Evolutionary conservation across 1,140 invertebrate genomes (phyloP).

Genomic region (Zaprionus nigranus): DNA sequence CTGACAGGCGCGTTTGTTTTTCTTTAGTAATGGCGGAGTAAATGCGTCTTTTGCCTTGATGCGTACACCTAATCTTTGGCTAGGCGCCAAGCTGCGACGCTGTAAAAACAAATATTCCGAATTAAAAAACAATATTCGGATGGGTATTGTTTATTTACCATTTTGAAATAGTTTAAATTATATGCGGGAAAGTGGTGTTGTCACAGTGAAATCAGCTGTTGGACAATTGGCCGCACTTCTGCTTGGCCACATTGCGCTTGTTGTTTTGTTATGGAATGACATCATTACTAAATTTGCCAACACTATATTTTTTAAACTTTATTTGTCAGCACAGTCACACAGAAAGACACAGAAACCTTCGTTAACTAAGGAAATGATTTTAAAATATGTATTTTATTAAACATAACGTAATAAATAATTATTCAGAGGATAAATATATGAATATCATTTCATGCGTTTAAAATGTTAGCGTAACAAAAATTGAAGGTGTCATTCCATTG

Average conservation of each 20-base stretch:
- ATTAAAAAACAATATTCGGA: not conserved
- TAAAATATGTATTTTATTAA: not conserved
- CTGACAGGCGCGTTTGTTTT: constrained; percentile 70
- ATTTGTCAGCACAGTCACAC: constrained; percentile 12
- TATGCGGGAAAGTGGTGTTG: constrained; percentile 6
- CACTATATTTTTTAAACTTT: no score
- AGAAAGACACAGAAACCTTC: not conserved
- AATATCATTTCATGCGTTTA: no score
- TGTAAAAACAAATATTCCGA: constrained; percentile 7
- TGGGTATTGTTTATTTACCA: constrained; percentile 42
- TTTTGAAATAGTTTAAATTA: constrained; percentile 34
- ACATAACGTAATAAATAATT: not conserved
- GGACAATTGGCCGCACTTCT: constrained; percentile 1
- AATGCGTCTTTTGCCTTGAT: constrained; percentile 55
- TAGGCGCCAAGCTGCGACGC: constrained; percentile 78
- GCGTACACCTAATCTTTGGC: constrained; percentile 55
- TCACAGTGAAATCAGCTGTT: constrained; percentile 30
- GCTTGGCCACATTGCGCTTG: not conserved
- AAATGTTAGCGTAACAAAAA: not conserved
- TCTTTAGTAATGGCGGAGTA: constrained; percentile 70
- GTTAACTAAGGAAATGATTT: not conserved
- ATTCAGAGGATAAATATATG: not conserved
- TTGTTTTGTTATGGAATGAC: not conserved
- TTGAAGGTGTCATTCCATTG: constrained; percentile 9
- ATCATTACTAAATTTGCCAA: not conserved